Evolutionary conservation across 2,888 invertebrate genomes (phyloP), one percentile per base, ranked within the genome.

Genomic region (Linnaemya vulpina): DNA sequence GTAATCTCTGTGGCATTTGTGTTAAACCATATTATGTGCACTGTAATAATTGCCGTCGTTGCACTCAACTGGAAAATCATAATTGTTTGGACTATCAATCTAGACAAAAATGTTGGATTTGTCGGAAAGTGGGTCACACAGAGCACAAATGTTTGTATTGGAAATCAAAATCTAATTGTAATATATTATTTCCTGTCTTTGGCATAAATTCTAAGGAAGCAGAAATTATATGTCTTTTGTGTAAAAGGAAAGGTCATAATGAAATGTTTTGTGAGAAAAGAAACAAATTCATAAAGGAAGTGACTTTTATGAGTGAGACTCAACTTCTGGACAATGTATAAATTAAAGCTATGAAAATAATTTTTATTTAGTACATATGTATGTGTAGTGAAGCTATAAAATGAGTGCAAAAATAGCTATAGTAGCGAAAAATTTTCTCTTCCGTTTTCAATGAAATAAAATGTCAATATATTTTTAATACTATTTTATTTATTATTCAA

Each of bases 21-120:
- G 97, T 98, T 0, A 98, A 98, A 92, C 95, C 96, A 0, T 95
- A 95, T 0, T 97, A 97, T 94, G 92, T 93, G 40, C 98, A 98
- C 91, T 98, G 98, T 89, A 89, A 92, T 1, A 92, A 90, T 8
- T 98, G 98, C 91, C 91, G 93, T 0, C 93, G 95, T 84, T 98
- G 98, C 89, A 89, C 90, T 0, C 92, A 92, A 49, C 81, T 84
- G 2, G 93, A 93, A 38, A 91, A 93, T 35, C 95, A 95, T 89
- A 91, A 90, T 22, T 95, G 95, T 88, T 89, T 89, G 2, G 88
- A 93, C 62, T 93, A 92, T 85, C 92, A 92, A 82, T 88, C 86
- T 2, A 89, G 90, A 43, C 90, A 91, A 71, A 88, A 77, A 10
- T 93, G 93, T 86, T 91, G 90, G 91, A 88, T 92, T 17, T 93